Evolutionary conservation across 2,888 invertebrate genomes (phyloP).

Genomic region (Onchidella celtica): DNA sequence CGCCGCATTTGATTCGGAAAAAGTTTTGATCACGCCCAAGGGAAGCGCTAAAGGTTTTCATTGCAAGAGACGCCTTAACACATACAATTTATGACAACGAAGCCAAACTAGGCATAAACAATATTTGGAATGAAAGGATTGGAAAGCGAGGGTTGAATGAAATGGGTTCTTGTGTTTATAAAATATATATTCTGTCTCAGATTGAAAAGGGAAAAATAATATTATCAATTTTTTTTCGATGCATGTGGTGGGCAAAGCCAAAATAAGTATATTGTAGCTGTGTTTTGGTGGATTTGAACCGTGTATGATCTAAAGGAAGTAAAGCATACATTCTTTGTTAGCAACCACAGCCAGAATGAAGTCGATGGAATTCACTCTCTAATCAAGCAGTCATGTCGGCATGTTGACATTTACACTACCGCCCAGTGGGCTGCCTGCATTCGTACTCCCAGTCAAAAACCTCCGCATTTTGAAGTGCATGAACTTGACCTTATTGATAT

Average conservation of each 20-base stretch:
- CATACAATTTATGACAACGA: background rate
- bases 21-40: background rate
- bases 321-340: background rate
- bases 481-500: background rate
- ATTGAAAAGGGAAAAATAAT: background rate
- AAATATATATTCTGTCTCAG: background rate
- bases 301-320: background rate
- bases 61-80: background rate
- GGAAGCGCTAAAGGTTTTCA: background rate
- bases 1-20: background rate
- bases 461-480: background rate
- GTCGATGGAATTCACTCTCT: background rate
- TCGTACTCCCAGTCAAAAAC: background rate
- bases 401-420: background rate
- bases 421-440: background rate
- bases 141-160: background rate
- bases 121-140: background rate
- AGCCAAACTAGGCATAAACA: background rate
- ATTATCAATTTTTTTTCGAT: background rate
- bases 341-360: background rate
- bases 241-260: background rate
- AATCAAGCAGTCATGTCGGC: background rate
- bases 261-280: background rate
- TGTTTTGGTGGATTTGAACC: background rate
- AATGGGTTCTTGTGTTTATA: background rate